Evolutionary conservation across 2,888 invertebrate genomes (phyloP).

Genomic region (Meteorus cinctellus): DNA sequence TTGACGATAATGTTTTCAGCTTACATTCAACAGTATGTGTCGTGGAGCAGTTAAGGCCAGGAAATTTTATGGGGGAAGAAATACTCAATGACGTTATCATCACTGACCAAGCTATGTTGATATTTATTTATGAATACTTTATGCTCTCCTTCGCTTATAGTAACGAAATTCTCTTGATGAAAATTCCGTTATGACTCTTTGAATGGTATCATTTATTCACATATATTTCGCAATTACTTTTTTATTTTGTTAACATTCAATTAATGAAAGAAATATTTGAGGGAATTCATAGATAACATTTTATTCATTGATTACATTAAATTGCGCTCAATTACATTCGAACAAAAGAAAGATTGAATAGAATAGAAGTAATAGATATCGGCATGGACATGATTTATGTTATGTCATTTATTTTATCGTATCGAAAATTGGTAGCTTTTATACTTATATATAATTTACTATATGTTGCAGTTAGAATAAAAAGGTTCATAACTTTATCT

Average conservation of each 20-base stretch:
- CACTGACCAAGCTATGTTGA: neutral
- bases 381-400: neutral
- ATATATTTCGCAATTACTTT: too few species aligned
- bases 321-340: too few species aligned
- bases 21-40: neutral
- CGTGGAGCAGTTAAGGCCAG: neutral
- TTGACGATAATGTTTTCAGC: neutral
- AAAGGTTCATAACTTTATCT: too few species aligned
- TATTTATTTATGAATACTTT: neutral
- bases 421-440: neutral
- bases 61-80: neutral
- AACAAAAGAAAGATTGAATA: too few species aligned
- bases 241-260: too few species aligned
- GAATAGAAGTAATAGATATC: neutral
- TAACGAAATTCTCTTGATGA: neutral
- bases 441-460: neutral
- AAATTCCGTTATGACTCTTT: too few species aligned
- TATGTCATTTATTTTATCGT: neutral
- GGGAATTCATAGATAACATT: too few species aligned
- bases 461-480: too few species aligned
- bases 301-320: too few species aligned
- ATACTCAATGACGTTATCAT: neutral
- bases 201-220: too few species aligned
- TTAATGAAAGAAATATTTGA: too few species aligned
- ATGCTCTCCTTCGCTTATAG: neutral